These are phyloP conservation scores for Rhynchotus rufescens DNA, from an alignment of 2,797 vertebrate species.

Conservation along the genomic window DNA sequence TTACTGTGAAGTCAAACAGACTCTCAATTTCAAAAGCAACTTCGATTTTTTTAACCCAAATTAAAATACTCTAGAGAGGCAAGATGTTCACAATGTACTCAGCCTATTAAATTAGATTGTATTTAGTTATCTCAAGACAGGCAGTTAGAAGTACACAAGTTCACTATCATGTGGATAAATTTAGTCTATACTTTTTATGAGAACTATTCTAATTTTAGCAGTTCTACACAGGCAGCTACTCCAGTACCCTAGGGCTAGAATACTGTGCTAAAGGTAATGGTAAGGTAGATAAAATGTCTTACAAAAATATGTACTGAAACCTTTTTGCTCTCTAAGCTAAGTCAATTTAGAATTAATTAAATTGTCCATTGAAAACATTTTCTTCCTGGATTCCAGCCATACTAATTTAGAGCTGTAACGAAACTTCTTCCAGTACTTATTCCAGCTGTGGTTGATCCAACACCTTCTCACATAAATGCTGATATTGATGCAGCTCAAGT, in stretches of 20 bases:
- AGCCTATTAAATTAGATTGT: not conserved
- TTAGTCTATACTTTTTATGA: not conserved
- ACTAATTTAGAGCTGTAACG: not conserved
- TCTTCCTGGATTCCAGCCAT: not conserved
- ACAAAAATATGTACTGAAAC: not conserved
- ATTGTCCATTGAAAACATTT: not conserved
- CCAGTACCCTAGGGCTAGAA: not conserved
- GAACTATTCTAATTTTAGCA: slow-evolving; percentile 24
- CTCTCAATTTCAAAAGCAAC: not conserved
- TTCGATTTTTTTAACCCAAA: not conserved
- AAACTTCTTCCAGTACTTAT: not conserved
- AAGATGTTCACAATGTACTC: not conserved
- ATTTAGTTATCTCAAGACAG: slow-evolving; percentile 9
- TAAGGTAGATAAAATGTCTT: not conserved
- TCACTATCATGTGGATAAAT: not conserved
- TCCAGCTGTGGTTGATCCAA: not conserved
- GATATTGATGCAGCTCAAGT: not conserved
- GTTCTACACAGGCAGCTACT: not conserved
- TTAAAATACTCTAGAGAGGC: not conserved
- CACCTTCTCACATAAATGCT: not conserved
- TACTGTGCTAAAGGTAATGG: not conserved
- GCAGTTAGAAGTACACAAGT: not conserved
- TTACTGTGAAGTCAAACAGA: not conserved
- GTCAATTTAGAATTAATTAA: slow-evolving; percentile 3
- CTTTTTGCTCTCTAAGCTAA: not conserved